Evolutionary conservation across 2,888 invertebrate genomes (phyloP).

Genomic region (Netelia melanura): DNA sequence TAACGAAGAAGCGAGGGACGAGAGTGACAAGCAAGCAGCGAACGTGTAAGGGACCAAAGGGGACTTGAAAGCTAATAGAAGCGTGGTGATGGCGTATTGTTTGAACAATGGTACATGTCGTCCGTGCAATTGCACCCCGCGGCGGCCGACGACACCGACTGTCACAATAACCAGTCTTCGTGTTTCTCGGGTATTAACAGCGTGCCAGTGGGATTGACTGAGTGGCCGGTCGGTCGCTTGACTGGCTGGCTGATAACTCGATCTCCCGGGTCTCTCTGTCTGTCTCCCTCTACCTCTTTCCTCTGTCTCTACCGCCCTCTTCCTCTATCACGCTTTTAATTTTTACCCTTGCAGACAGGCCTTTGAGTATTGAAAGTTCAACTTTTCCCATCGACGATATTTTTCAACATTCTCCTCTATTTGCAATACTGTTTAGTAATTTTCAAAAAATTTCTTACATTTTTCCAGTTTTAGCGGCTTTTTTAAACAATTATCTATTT

Average conservation of each 20-base stretch:
- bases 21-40: constrained; percentile 18
- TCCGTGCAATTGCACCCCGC: constrained; percentile 73
- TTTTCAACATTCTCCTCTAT: too few species aligned
- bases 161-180: constrained; percentile 77
- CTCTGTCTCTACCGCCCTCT: too few species aligned
- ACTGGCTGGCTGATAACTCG: constrained; percentile 24
- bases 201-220: constrained; percentile 75
- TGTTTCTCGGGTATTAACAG: constrained; percentile 80
- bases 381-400: too few species aligned
- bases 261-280: constrained; percentile 13
- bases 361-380: too few species aligned
- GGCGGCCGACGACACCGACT: constrained; percentile 75
- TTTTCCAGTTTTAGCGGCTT: too few species aligned
- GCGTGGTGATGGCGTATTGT: constrained; percentile 65
- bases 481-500: too few species aligned
- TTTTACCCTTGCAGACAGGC: too few species aligned
- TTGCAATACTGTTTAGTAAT: too few species aligned
- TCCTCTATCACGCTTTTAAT: too few species aligned
- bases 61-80: constrained; percentile 38
- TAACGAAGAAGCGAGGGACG: constrained; percentile 3
- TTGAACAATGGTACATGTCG: constrained; percentile 78
- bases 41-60: constrained; percentile 17
- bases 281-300: constrained; percentile 31
- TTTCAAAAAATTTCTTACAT: too few species aligned
- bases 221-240: constrained; percentile 53